Evolutionary conservation across 2,888 invertebrate species (phyloP), one percentile per base, ranked within the genome.

Genomic region (Lithodes maja): DNA sequence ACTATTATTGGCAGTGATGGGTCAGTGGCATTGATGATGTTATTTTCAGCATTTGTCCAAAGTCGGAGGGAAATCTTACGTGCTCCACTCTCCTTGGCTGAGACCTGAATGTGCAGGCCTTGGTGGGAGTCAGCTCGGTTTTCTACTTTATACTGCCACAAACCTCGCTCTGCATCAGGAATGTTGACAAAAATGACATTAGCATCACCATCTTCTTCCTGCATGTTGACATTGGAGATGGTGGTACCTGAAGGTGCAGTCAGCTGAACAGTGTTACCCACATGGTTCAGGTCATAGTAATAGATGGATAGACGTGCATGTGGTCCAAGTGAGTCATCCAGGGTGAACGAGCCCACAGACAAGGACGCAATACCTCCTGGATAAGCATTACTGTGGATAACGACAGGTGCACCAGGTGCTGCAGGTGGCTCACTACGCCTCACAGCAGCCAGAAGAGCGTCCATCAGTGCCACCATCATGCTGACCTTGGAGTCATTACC

Each of bases 61-160:
- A 91, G 90, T 7, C 90, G 80, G 5, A 91, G 84, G n/a, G 83
- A 84, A 52, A 91, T 89, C 71, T 91, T 86, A 5, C 91, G 79
- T 1, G 69, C 61, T 52, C 50, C 75, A 55, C 90, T 91, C 61
- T 88, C 89, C 54, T 80, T 82, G 3, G 89, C 90, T 3, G 90
- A 84, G 3, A 91, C 89, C 81, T 91, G 91, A 55, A 91, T 88
- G 77, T 91, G 90, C 7, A 91, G 90, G 3, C 90, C 91, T 81
- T 91, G 91, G 77, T 91, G 91, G 69, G 91, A 91, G 83, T 91
- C 91, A 3, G 91, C 91, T 75, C 91, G 79, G 68, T 91, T 91
- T 52, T 91, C 91, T 2, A 91, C 90, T 5, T 85, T 80, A 55
- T 91, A 91, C 15, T 78, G 77, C 91, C 91, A 91, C 50, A 82